These are phyloP conservation scores for Podarcis cretensis DNA, from an alignment of 2,113 vertebrate species.

Conservation along the genomic window DNA sequence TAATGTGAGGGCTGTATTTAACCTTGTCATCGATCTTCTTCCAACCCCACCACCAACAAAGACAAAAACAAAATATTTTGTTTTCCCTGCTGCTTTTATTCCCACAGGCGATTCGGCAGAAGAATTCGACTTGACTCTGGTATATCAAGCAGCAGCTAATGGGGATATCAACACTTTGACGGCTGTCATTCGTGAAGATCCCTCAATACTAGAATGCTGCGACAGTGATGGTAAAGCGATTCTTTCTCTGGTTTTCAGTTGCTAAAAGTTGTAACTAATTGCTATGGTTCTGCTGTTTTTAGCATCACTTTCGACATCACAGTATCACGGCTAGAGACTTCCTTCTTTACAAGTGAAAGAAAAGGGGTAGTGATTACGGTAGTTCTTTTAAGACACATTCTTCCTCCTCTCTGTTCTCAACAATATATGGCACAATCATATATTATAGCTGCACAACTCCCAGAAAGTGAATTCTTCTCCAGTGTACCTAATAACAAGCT, in stretches of 20 bases:
- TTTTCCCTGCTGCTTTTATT: conserved; percentile 18
- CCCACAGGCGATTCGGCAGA: conserved; percentile 81
- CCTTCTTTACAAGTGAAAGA: background rate
- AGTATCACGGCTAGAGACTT: background rate
- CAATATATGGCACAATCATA: background rate
- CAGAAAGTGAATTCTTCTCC: background rate
- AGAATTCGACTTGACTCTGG: conserved; percentile 83
- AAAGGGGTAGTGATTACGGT: background rate
- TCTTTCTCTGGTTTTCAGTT: background rate
- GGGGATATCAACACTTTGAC: conserved; percentile 88
- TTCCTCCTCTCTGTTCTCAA: background rate
- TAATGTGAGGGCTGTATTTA: background rate
- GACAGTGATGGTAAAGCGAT: conserved; percentile 83
- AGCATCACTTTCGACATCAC: background rate
- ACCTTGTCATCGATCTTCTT: background rate
- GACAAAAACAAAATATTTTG: background rate
- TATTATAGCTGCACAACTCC: background rate
- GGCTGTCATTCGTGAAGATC: conserved; percentile 86
- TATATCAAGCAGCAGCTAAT: conserved; percentile 87
- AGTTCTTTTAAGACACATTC: background rate
- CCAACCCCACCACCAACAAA: background rate
- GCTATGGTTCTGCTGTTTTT: background rate
- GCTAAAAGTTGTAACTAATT: conserved; percentile 2
- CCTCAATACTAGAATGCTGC: conserved; percentile 88
- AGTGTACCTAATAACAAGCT: background rate